Base-by-base conservation (phyloP, 2,888 invertebrate species). In the Philhelius pedissequus region DNA sequence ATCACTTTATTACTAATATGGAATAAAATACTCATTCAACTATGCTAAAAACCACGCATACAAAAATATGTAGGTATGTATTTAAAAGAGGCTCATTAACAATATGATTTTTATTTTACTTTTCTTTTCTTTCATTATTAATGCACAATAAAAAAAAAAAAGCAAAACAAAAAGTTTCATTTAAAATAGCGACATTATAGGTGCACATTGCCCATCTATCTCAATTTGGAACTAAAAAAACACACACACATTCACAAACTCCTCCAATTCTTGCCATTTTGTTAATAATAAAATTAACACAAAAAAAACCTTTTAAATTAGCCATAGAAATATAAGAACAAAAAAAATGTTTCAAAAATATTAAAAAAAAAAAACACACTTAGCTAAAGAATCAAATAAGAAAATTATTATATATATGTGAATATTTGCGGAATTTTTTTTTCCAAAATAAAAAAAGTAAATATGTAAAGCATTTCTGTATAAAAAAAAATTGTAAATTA, bases 261-360 rank as follows among this genome's bases (percentile, higher is more conserved):
- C 69, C 69, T 80, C 75, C 54, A 84, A 84, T 71, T 80, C 84
- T 84, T 84, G 84, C 84, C 84, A 84, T 84, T 84, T 68, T 84
- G 80, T 76, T 22, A 48, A 66, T 54, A 38, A 69, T 56, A 78
- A 62, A 69, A 38, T 22, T 52, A 68, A 74, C 22, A 48, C 22
- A 48, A 66, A 56, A 18, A 76, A 52, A 60, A 32, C 58, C 32
- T 71, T 75, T 66, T 25, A 54, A 79, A 71, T 75, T 83, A 79
- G 70, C 79, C 66, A 79, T 79, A 79, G 73, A 70, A 11, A 56
- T 75, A 70, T 62, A 62, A 45, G 45, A 30, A 58, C 18, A 2
- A 25, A 54, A 30, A 40, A 56, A 84, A 40, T 58, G 56, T 70
- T 70, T 68, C 35, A 60, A 73, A 62, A 32, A 54, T 70, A 66